A percentile compares a stretch with the other conserved stretches of the same genome.
These are phyloP conservation scores for Mythimna vitellina DNA, from an alignment of 2,888 invertebrate genomes.

Conservation along the genomic window DNA sequence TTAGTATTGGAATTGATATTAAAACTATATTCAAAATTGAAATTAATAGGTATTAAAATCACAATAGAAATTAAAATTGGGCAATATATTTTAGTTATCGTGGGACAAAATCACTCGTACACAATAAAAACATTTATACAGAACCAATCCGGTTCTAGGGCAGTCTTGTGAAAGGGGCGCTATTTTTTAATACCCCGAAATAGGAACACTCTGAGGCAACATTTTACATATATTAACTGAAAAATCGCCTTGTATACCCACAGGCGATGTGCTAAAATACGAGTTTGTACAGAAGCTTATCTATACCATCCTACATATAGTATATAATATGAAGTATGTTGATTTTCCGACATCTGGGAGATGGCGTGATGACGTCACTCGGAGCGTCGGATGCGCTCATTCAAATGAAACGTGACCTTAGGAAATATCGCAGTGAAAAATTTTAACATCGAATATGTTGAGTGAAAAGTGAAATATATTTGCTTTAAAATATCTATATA, in stretches of 20 bases:
- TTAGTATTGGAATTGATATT: no score
- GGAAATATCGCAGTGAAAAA: constrained; percentile 35
- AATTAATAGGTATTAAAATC: no score
- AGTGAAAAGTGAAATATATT: constrained; percentile 7
- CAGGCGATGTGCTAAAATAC: constrained; percentile 1
- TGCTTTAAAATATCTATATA: not conserved
- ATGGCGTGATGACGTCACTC: constrained; percentile 48
- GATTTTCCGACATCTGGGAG: constrained; percentile 50
- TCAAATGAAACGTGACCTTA: constrained; percentile 48
- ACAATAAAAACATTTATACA: not conserved
- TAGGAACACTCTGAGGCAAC: not conserved
- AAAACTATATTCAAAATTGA: no score
- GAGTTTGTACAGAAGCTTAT: constrained; percentile 10
- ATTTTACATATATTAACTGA: not conserved
- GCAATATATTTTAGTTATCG: no score
- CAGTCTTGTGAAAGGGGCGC: not conserved
- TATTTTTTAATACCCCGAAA: not conserved
- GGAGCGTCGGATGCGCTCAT: constrained; percentile 46
- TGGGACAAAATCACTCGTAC: not conserved
- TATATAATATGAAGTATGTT: constrained; percentile 40
- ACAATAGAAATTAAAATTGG: no score
- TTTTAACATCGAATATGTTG: constrained; percentile 13
- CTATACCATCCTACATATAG: not conserved
- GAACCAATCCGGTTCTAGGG: not conserved
- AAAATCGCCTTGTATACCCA: not conserved